Evolutionary conservation across 2,113 vertebrate genomes (phyloP), one percentile per base, ranked within the genome.

Genomic region (Leiothrix lutea): DNA sequence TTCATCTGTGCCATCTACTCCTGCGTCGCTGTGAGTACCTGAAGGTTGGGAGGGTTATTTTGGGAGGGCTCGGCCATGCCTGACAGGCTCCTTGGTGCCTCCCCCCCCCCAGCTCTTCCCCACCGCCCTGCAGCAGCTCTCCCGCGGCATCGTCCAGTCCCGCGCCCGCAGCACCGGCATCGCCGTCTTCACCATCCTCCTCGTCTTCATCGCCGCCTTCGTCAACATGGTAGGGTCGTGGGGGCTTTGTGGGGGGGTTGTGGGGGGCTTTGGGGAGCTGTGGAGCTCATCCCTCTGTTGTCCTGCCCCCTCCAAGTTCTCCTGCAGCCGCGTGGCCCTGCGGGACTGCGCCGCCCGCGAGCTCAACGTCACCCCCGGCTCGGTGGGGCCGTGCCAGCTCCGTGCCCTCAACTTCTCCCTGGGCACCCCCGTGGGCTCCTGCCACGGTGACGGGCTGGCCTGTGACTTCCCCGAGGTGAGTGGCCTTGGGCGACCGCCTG

Each of bases 381-480:
- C 98, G 31, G 98, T 99, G 97, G 99, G 98, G 12, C 98, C 98
- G 38, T 99, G 99, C 96, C 97, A 99, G 95, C 98, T 99, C 80
- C 98, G 92, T 13, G 98, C 97, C 84, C 97, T 99, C 97, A 99
- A 99, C 94, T 97, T 98, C 96, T 98, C 98, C 36, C 89, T 98
- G 56, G 98, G 98, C 28, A 97, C 98, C 18, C 98, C 98, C 9
- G 25, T 69, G 16, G 97, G 97, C 36, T 98, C 98, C 84, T 99
- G 99, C 96, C 98, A 98, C 3, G 98, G 86, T 8, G 40, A 79
- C 0, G 90, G 96, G 70, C 98, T 98, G 75, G 98, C 96, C 95
- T 99, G 99, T 81, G 98, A 98, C 94, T 99, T 99, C 95, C 99
- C 99, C 0, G 99, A 99, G 98, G 99, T 99, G 96, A 96, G 97